Percentiles rank a stretch among this genome's conserved stretches.
These are phyloP conservation scores for Peromyscus californicus DNA, from an alignment of 2,113 vertebrate genomes.

Conservation along the genomic window DNA sequence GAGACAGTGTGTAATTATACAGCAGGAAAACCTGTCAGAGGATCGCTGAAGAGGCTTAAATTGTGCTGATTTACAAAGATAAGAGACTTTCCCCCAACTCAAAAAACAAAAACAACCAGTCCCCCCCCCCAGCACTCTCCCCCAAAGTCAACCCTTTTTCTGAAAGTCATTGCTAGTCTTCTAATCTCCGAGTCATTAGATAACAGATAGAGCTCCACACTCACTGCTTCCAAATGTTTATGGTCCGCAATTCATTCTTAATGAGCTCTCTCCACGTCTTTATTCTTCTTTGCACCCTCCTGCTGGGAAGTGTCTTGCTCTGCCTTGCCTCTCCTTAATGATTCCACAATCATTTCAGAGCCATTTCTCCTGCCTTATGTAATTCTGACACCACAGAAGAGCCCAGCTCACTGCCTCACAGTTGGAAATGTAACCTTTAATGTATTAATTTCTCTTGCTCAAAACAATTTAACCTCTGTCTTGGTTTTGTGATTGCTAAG, in stretches of 20 bases:
- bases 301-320: constrained; percentile 93
- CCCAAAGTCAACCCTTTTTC: constrained; percentile 92
- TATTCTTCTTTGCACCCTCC: constrained; percentile 91
- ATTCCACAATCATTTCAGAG: constrained; percentile 92
- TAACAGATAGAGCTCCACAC: constrained; percentile 94
- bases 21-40: constrained; percentile 85
- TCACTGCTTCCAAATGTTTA: constrained; percentile 94
- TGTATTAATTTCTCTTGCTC: constrained; percentile 94
- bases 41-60: constrained; percentile 87
- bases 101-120: constrained; percentile 12
- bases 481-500: constrained; percentile 93
- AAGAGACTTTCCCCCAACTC: constrained; percentile 77
- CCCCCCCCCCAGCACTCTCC: constrained; percentile 78
- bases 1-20: constrained; percentile 87
- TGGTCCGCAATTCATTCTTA: constrained; percentile 95
- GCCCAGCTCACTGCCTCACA: constrained; percentile 90
- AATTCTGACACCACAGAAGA: constrained; percentile 90
- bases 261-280: constrained; percentile 94
- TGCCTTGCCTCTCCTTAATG: constrained; percentile 93
- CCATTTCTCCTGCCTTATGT: constrained; percentile 92
- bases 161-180: constrained; percentile 93
- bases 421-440: constrained; percentile 94
- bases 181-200: constrained; percentile 95
- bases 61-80: constrained; percentile 89
- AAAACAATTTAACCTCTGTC: constrained; percentile 95